These are phyloP conservation scores for Microcebus murinus DNA, from an alignment of 2,113 vertebrate genomes.

Conservation along the genomic window DNA sequence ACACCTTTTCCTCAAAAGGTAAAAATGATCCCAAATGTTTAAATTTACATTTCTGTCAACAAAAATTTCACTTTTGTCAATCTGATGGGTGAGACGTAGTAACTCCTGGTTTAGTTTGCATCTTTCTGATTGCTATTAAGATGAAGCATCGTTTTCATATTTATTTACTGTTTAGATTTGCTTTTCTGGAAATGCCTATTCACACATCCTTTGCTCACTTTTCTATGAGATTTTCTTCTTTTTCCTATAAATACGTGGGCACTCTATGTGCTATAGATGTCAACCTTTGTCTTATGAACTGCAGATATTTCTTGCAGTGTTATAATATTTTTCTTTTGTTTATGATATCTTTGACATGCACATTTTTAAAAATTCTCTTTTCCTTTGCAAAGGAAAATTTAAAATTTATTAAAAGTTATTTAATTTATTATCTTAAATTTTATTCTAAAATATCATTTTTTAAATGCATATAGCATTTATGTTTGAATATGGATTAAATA, in stretches of 20 bases:
- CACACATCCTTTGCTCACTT: background rate
- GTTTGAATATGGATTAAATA: background rate
- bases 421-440: constrained; percentile 4
- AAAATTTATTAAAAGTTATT: too few relatives aligned
- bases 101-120: background rate
- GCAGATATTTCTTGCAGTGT: background rate
- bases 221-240: background rate
- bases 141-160: background rate
- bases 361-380: background rate
- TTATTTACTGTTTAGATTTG: background rate
- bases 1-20: background rate
- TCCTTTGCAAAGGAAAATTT: background rate
- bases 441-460: constrained; percentile 23
- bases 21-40: background rate
- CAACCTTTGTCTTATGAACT: background rate
- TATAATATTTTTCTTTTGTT: background rate
- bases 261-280: background rate
- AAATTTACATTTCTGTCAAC: background rate
- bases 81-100: background rate
- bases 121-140: background rate
- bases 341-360: background rate
- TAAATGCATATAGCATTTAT: background rate
- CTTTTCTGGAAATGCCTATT: background rate
- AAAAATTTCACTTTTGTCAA: background rate
- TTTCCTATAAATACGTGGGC: background rate